Conservation (phyloP, 2,113 vertebrate species). For the Butorides virescens region DNA sequence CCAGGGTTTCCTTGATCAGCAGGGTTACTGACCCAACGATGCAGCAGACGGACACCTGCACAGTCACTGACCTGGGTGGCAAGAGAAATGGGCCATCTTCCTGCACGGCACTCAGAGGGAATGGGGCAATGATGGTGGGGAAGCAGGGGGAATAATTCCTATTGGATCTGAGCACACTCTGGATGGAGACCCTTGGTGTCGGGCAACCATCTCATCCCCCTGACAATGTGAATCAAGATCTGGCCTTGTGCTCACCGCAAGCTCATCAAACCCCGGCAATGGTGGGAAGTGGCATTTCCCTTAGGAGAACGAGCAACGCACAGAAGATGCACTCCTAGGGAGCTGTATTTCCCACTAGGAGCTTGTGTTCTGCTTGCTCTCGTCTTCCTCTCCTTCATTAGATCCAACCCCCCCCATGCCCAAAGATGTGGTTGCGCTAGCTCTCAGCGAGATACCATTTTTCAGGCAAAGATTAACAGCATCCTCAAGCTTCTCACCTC, state of each 20-base stretch:
- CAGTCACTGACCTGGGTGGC: background rate
- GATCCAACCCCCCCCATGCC: background rate
- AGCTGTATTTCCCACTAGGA: background rate
- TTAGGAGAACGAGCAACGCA: background rate
- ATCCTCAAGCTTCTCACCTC: background rate
- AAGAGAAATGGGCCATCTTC: background rate
- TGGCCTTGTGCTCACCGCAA: background rate
- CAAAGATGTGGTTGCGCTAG: background rate
- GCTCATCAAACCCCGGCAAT: background rate
- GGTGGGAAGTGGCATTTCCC: background rate
- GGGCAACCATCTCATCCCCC: background rate
- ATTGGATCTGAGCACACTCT: background rate
- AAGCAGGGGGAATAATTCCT: background rate
- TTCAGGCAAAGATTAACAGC: background rate
- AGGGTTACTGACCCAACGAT: rapidly evolving
- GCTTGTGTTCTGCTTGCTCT: background rate
- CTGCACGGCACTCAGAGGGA: background rate
- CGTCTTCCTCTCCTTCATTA: background rate
- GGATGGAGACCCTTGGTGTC: background rate
- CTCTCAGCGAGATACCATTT: rapidly evolving
- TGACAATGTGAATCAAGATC: background rate
- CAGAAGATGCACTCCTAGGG: background rate
- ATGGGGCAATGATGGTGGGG: rapidly evolving
- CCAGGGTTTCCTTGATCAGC: background rate
- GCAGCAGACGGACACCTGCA: rapidly evolving